Evolutionary conservation across 2,888 invertebrate species (phyloP).

Genomic region (Boloria selene): DNA sequence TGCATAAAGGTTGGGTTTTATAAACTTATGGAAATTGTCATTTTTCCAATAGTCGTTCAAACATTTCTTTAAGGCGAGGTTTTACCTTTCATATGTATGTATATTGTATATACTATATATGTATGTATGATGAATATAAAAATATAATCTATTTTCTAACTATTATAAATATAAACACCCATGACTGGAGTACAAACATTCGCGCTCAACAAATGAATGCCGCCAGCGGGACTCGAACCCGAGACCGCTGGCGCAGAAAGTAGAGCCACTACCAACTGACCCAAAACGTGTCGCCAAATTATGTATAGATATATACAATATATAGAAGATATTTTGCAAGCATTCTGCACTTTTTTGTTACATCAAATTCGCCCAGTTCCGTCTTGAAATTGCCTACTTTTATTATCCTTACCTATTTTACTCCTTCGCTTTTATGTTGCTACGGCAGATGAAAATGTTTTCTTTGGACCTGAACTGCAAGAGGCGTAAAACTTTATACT

Average conservation of each 20-base stretch:
- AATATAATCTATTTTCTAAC: no score
- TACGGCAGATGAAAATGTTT: constrained; percentile 19
- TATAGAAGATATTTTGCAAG: background rate
- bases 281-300: no score
- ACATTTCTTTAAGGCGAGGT: background rate
- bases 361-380: background rate
- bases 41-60: background rate
- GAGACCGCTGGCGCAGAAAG: no score
- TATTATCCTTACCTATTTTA: constrained; percentile 21
- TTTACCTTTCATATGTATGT: constrained; percentile 7
- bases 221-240: no score
- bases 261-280: no score
- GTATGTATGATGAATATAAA: no score
- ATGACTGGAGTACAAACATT: no score
- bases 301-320: background rate
- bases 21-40: constrained; percentile 24
- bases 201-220: no score
- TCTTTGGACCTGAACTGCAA: constrained; percentile 15
- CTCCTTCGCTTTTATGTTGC: constrained; percentile 10
- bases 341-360: background rate
- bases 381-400: constrained; percentile 15
- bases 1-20: constrained; percentile 26
- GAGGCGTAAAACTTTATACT: constrained; percentile 17
- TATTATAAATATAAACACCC: background rate
- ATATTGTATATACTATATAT: no score